These are phyloP conservation scores for Macrotis lagotis DNA, from an alignment of 2,113 vertebrate species.

Conservation along the genomic window DNA sequence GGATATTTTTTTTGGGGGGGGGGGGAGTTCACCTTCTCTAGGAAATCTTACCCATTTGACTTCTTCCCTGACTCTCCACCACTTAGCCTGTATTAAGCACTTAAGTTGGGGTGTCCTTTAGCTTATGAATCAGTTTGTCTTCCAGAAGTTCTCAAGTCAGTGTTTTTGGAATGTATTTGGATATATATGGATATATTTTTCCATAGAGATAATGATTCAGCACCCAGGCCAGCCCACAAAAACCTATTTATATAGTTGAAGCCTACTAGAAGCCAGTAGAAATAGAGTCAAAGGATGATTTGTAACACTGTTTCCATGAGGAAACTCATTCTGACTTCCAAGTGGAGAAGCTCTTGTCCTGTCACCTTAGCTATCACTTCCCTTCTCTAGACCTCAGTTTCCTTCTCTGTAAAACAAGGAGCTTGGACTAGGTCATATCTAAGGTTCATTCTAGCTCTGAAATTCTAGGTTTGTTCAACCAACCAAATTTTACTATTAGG, in stretches of 20 bases:
- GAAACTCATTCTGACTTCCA: not conserved
- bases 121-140: not conserved
- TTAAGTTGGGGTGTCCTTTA: not conserved
- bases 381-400: not conserved
- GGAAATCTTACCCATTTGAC: not conserved
- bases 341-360: not conserved
- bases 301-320: not conserved
- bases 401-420: not conserved
- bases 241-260: not conserved
- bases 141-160: not conserved
- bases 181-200: not conserved
- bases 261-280: not conserved
- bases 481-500: not conserved
- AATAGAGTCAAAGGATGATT: not conserved
- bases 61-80: not conserved
- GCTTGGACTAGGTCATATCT: not conserved
- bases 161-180: not conserved
- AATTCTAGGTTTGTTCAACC: not conserved
- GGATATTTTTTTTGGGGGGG: no score
- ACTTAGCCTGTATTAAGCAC: not conserved
- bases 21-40: no score
- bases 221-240: not conserved
- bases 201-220: not conserved
- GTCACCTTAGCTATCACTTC: not conserved
- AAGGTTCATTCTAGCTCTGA: not conserved